Evolutionary conservation across 1,140 invertebrate species (phyloP).

Genomic region (Aphidius gifuensis): DNA sequence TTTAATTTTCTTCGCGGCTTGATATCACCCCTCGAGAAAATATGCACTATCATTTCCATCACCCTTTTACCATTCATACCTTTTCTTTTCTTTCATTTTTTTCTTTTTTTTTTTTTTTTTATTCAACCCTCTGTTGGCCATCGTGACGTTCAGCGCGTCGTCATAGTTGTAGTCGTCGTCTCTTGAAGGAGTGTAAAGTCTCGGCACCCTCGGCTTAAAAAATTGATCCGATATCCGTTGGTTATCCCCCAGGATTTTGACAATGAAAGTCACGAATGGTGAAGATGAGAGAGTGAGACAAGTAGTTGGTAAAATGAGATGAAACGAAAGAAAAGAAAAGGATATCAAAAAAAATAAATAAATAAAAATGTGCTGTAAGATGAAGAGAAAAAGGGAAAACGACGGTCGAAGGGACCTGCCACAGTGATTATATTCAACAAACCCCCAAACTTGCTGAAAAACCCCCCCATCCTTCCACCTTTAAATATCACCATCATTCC

Average conservation of each 20-base stretch:
- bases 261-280: constrained; percentile 37
- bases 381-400: constrained; percentile 18
- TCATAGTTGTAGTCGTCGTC: constrained; percentile 11
- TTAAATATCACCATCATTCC: constrained; percentile 4
- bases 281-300: not conserved
- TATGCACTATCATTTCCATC: constrained; percentile 6
- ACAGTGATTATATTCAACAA: constrained; percentile 53
- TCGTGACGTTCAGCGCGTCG: constrained; percentile 31
- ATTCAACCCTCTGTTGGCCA: constrained; percentile 24
- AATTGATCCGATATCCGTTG: constrained; percentile 53
- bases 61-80: not conserved
- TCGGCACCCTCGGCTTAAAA: constrained; percentile 54
- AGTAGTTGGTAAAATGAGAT: no score
- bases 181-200: constrained; percentile 55
- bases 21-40: constrained; percentile 38
- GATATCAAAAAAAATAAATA: constrained; percentile 22
- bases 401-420: constrained; percentile 25
- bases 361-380: constrained; percentile 26
- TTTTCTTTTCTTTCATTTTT: constrained; percentile 5
- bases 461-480: constrained; percentile 23
- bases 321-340: constrained; percentile 8
- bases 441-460: constrained; percentile 37
- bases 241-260: constrained; percentile 49
- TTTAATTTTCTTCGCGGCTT: constrained; percentile 50
- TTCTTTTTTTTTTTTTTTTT: constrained; percentile 15